A percentile compares a stretch with the other conserved stretches of the same genome.
phyloP scores from a whole-genome alignment of 2,797 vertebrate genomes.

The Streptopelia turtur region DNA sequence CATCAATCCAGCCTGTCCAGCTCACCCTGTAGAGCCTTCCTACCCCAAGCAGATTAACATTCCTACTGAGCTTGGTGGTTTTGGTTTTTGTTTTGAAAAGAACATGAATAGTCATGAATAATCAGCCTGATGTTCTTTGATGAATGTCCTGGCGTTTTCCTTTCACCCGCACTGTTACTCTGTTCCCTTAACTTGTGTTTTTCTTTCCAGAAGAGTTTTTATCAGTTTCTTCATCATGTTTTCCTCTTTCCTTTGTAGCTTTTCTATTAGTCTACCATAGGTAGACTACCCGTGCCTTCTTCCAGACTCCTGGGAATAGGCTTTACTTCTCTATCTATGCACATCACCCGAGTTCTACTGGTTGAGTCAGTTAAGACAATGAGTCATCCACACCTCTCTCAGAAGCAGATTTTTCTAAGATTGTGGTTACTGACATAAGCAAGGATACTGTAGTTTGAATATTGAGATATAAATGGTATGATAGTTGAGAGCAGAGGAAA shows the following conservation, averaged over 20 bases:
- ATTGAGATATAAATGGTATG: background rate
- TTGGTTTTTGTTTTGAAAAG: background rate
- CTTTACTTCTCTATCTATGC: background rate
- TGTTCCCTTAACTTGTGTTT: background rate
- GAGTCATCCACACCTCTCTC: background rate
- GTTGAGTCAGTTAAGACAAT: background rate
- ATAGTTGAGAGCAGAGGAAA: background rate
- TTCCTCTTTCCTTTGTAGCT: background rate
- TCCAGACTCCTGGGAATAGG: background rate
- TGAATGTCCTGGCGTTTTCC: background rate
- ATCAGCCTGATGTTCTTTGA: background rate
- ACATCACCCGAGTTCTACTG: background rate
- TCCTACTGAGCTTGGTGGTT: no score
- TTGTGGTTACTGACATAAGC: background rate
- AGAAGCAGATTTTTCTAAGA: background rate
- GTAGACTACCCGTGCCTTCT: background rate
- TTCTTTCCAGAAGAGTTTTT: background rate
- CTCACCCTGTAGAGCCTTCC: no score
- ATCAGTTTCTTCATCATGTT: background rate
- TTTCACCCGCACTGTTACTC: background rate
- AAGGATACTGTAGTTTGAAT: background rate
- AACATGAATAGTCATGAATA: no score
- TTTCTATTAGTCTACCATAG: background rate
- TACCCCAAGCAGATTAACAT: no score
- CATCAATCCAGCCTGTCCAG: no score